These are phyloP conservation scores for Oligia latruncula DNA, from an alignment of 2,888 invertebrate genomes.

Conservation along the genomic window DNA sequence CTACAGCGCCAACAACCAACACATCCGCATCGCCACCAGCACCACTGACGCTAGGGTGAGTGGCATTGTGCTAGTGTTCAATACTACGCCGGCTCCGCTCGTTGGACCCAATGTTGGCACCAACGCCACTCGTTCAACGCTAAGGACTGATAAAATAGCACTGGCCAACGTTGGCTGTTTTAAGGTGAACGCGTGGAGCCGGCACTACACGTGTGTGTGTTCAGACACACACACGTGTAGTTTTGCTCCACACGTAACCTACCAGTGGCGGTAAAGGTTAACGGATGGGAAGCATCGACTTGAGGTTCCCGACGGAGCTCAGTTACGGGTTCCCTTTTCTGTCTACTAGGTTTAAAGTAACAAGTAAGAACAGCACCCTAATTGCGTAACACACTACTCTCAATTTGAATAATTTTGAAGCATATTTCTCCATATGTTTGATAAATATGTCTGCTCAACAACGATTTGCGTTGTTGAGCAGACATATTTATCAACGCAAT, in stretches of 20 bases:
- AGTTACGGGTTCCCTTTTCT: background rate
- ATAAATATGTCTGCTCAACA: no score
- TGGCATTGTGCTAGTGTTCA: no score
- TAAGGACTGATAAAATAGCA: background rate
- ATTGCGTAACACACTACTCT: no score
- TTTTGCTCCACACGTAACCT: background rate
- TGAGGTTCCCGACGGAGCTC: background rate
- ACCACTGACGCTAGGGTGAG: constrained; percentile 94
- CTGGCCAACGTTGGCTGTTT: background rate
- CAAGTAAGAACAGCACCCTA: background rate
- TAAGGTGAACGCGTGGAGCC: background rate
- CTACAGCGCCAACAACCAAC: constrained; percentile 95
- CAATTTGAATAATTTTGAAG: no score
- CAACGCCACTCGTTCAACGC: background rate
- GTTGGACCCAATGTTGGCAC: background rate
- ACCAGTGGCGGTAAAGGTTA: background rate
- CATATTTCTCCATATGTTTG: no score
- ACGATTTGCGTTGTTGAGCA: no score
- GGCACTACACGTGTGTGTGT: background rate
- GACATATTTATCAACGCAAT: no score
- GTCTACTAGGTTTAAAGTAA: background rate
- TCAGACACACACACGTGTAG: no score
- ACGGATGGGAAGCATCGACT: no score
- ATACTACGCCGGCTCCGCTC: background rate
- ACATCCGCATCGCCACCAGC: constrained; percentile 96